These are phyloP conservation scores for Procambarus clarkii DNA, from an alignment of 1,140 invertebrate genomes.

Conservation along the genomic window DNA sequence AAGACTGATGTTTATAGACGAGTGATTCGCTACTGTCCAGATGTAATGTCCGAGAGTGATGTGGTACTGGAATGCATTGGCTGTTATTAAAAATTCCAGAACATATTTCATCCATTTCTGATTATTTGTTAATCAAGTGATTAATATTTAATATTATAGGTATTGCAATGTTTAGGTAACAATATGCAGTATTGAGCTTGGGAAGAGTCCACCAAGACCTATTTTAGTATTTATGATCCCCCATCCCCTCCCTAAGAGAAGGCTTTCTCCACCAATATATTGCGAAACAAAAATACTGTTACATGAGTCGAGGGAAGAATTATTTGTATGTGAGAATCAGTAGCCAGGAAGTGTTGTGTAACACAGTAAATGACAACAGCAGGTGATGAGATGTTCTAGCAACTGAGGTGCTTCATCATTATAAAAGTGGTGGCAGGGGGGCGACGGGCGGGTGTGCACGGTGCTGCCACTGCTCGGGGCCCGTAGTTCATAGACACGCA, in stretches of 20 bases:
- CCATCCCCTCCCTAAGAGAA: conserved; percentile 25
- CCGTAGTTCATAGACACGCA: conserved; percentile 47
- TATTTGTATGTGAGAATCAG: neutral
- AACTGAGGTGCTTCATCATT: neutral
- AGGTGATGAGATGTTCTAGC: conserved; percentile 18
- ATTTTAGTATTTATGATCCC: conserved; percentile 39
- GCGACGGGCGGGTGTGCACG: conserved; percentile 20
- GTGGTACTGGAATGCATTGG: neutral
- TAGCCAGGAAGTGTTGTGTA: conserved; percentile 1
- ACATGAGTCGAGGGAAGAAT: neutral
- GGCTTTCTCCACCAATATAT: conserved; percentile 33
- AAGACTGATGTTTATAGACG: neutral
- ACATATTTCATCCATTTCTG: neutral
- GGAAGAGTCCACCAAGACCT: conserved; percentile 45
- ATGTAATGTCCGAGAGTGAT: neutral
- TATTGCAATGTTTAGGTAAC: neutral
- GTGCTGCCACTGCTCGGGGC: conserved; percentile 31
- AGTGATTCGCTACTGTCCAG: neutral
- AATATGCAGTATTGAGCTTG: conserved; percentile 35
- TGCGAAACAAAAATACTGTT: neutral
- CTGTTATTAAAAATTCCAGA: neutral
- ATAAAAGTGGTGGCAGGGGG: conserved; percentile 9
- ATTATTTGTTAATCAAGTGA: neutral
- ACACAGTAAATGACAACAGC: neutral
- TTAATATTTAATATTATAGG: neutral